Evolutionary conservation across 2,888 invertebrate genomes (phyloP), one percentile per base, ranked within the genome.

Genomic region (Sesia bembeciformis): DNA sequence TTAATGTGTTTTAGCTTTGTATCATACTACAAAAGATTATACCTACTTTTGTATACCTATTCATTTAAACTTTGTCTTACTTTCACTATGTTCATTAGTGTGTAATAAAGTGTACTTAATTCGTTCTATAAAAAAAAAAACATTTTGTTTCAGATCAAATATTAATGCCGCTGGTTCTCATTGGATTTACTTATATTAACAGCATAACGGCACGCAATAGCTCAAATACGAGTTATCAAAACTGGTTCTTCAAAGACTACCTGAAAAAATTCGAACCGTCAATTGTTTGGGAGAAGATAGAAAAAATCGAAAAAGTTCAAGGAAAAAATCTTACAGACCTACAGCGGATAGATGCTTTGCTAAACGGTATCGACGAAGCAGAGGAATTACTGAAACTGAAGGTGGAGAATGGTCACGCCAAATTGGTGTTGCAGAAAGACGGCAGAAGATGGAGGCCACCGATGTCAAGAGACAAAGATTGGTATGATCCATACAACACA

Each of bases 331-430:
- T 62, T 3, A 60, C 70, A 0, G 4, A 62, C 0, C 46, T 56
- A 4, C 60, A 74, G 3, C 69, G 72, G 53, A 61, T 70, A 8
- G 64, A 76, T 3, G 55, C 60, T 1, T 64, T 81, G 54, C 52
- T 66, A 0, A 51, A 63, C 3, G 62, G 61, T 0, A 69, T 81
- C 3, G 83, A 83, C 39, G 57, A 61, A 23, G 68, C 73, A 0
- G 79, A 78, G 3, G 76, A 77, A 3, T 56, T 82, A 0, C 52
- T 82, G 3, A 62, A 59, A 0, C 55, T 81, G 0, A 66, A 69
- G 52, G 61, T 80, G 0, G 55, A 66, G 40, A 63, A 66, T 4
- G 70, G 68, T 0, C 58, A 67, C n/a, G 59, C 71, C 0, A 65
- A 65, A 46, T 40, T 70, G 3, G 39, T 63, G 0, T 0, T 59